Conservation (phyloP, 2,113 vertebrate species). For the Eulemur macaco region DNA sequence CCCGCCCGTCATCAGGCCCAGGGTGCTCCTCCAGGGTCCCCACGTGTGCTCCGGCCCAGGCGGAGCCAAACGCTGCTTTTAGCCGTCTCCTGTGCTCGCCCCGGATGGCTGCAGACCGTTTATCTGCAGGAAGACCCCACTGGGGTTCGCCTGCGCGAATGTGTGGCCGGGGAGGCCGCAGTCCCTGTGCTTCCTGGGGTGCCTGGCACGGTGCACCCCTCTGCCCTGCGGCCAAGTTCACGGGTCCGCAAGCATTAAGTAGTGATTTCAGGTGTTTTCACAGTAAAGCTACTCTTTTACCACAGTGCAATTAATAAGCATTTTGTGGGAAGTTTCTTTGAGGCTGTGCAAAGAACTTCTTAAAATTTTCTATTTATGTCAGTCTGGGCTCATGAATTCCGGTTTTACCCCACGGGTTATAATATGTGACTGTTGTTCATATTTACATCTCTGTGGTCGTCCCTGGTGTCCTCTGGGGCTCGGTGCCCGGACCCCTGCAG, state of each 20-base stretch:
- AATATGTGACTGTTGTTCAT: not conserved
- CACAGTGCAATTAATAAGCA: not conserved
- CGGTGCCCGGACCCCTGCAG: not conserved
- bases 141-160: not conserved
- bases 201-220: not conserved
- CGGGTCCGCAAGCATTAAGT: rapidly evolving
- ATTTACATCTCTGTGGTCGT: not conserved
- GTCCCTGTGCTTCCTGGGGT: too few species aligned
- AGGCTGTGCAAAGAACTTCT: not conserved
- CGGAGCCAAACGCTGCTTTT: not conserved
- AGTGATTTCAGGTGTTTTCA: not conserved
- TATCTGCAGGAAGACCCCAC: not conserved
- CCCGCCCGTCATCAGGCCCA: too few species aligned
- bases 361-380: too few species aligned
- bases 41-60: too few species aligned
- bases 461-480: not conserved
- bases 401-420: not conserved
- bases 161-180: not conserved
- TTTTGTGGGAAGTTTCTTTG: not conserved
- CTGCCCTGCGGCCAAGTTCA: not conserved
- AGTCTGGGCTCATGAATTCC: too few species aligned
- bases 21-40: too few species aligned
- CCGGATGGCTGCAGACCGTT: not conserved
- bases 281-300: not conserved
- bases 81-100: rapidly evolving